Evolutionary conservation across 1,140 invertebrate genomes (phyloP), one percentile per base, ranked within the genome.

Genomic region (Steinernema feltiae): DNA sequence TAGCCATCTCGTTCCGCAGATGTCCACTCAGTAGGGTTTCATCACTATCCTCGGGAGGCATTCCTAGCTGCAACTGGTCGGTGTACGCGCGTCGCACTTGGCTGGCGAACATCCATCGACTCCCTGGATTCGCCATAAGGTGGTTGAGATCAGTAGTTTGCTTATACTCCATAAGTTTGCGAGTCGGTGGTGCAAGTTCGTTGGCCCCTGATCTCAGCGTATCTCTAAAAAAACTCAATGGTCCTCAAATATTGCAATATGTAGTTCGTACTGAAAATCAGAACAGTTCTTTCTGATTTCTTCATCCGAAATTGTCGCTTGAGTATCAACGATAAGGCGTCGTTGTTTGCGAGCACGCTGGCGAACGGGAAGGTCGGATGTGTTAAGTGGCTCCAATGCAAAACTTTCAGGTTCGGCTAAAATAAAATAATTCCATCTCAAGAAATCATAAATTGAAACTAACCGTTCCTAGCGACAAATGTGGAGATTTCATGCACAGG

Each of bases 241-340:
- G n/a, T n/a, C n/a, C n/a, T n/a, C n/a, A n/a, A n/a, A n/a, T n/a
- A n/a, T n/a, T n/a, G n/a, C n/a, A n/a, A n/a, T n/a, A n/a, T n/a
- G n/a, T n/a, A n/a, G n/a, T n/a, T n/a, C n/a, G n/a, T 63, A 63
- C 53, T 17, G 12, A 63, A n/a, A 76, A 41, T 98, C 96, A 0
- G 93, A 94, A 30, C 98, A 88, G 86, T 99, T 96, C 32, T 94
- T 91, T 87, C 98, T 98, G 95, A 99, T 98, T 87, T 97, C 94
- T 88, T 98, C 96, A 30, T 95, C 95, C 21, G 94, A 94, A 86
- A 99, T 97, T 87, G 96, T 97, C 88, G 98, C 98, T 7, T 97
- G 92, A 89, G 98, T 95, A 87, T 99, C 97, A 7, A 99, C 94
- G 83, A 98, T 95, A 12, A 98, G 90, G 86, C 97, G 97, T 46